Base-by-base conservation (phyloP, 1,140 invertebrate species). In the Microplitis mediator region DNA sequence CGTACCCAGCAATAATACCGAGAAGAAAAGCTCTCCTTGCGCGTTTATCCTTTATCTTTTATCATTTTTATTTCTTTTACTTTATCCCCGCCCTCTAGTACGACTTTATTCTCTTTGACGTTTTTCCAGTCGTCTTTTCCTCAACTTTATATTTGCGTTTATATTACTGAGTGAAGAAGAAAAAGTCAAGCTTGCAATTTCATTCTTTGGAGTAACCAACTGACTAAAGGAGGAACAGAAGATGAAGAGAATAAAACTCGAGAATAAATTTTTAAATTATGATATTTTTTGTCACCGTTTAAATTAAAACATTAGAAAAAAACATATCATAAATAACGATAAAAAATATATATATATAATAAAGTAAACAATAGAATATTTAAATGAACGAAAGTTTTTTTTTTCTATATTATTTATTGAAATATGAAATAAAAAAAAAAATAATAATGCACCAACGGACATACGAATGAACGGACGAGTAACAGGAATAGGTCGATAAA, bases 51-150 rank as follows among this genome's bases (percentile, higher is more conserved):
- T 36, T 35, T 9, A 58, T 58, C 16, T 58, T 32, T 63, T 34
- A 35, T 31, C 35, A 31, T 36, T 36, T 62, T 36, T 4, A 31
- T 8, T 23, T 13, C 31, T 8, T 61, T n/a, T 36, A 4, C n/a
- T 35, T n/a, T 36, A 11, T 62, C 60, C 35, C 32, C n/a, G n/a
- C 45, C 14, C 34, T 52, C 32, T 31, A 52, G 50, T 34, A 50
- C 62, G 67, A 72, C 64, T 67, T 72, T 16, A 72, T 72, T 72
- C 71, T 67, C 71, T 72, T 72, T 72, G 71, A 72, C 71, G 35
- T 71, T 64, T 64, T 45, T 50, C 36, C 60, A 71, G 45, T 61
- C 34, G 64, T 66, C 56, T 72, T 60, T 60, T 67, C 71, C 60
- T 11, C 64, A 67, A 61, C 61, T 72, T 65, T 67, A 39, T 72